These are phyloP conservation scores for Drosophila biarmipes DNA, from an alignment of 1,140 invertebrate genomes.

Conservation along the genomic window DNA sequence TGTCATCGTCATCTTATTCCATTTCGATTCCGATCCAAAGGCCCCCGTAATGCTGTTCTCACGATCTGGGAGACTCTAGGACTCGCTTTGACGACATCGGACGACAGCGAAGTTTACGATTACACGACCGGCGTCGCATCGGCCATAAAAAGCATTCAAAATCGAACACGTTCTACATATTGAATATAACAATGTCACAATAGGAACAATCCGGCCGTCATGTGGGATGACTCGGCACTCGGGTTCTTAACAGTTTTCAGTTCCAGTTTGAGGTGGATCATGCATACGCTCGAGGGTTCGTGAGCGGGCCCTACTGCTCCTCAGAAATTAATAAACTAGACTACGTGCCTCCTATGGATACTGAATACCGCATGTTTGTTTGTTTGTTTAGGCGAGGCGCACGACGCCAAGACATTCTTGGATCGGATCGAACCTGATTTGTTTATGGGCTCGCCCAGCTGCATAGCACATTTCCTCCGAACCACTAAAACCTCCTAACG, in stretches of 20 bases:
- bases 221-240: slow-evolving; percentile 35
- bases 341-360: slow-evolving; percentile 22
- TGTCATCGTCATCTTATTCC: slow-evolving; percentile 24
- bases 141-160: slow-evolving; percentile 43
- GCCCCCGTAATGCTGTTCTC: slow-evolving; percentile 44
- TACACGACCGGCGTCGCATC: slow-evolving; percentile 27
- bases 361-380: neutral
- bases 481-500: neutral
- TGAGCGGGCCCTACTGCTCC: slow-evolving; percentile 7
- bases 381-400: slow-evolving; percentile 27
- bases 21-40: neutral
- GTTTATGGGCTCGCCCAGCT: slow-evolving; percentile 44
- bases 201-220: slow-evolving; percentile 37
- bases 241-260: slow-evolving; percentile 4
- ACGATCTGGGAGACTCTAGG: slow-evolving; percentile 34
- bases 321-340: slow-evolving; percentile 49
- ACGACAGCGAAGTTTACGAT: slow-evolving; percentile 42
- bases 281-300: slow-evolving; percentile 19
- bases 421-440: slow-evolving; percentile 44
- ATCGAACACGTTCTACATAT: slow-evolving; percentile 59
- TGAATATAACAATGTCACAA: slow-evolving; percentile 51
- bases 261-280: slow-evolving; percentile 5
- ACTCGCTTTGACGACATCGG: slow-evolving; percentile 43
- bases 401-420: slow-evolving; percentile 34
- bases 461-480: slow-evolving; percentile 30